Conservation (phyloP, 2,888 invertebrate species). For the Tillus elongatus region DNA sequence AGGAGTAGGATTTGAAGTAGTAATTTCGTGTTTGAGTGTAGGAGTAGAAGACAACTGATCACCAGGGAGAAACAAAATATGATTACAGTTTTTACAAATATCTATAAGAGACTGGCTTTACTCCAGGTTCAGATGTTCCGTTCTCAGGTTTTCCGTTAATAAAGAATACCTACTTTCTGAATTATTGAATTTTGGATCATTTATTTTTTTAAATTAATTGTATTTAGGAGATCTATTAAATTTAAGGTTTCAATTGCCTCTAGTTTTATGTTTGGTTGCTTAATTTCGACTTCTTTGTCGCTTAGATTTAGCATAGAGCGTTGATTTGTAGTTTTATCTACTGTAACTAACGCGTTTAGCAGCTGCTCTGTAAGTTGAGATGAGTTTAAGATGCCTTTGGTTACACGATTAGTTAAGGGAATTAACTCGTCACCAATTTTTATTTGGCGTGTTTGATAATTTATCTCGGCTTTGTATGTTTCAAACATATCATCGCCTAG, state of each 20-base stretch:
- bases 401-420: too few species aligned
- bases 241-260: constrained; percentile 1
- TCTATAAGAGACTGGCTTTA: constrained; percentile 12
- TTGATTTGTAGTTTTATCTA: not conserved
- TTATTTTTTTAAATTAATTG: too few species aligned
- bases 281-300: not conserved
- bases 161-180: not conserved
- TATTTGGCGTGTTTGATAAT: not conserved
- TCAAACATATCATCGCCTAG: constrained; percentile 1
- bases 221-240: not conserved
- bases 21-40: constrained; percentile 31
- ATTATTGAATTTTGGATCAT: too few species aligned
- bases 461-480: constrained; percentile 1
- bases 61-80: constrained; percentile 18
- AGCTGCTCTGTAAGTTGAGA: not conserved
- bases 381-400: too few species aligned
- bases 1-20: constrained; percentile 24
- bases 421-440: constrained; percentile 3
- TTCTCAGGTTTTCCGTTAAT: not conserved
- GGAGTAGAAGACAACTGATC: constrained; percentile 18
- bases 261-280: not conserved
- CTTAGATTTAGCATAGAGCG: not conserved
- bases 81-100: constrained; percentile 8
- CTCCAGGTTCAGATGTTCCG: constrained; percentile 6
- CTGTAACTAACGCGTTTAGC: not conserved